Percentiles rank a stretch among this genome's conserved stretches.
These are phyloP conservation scores for Diploscapter pachys DNA, from an alignment of 1,140 invertebrate genomes.

Conservation along the genomic window DNA sequence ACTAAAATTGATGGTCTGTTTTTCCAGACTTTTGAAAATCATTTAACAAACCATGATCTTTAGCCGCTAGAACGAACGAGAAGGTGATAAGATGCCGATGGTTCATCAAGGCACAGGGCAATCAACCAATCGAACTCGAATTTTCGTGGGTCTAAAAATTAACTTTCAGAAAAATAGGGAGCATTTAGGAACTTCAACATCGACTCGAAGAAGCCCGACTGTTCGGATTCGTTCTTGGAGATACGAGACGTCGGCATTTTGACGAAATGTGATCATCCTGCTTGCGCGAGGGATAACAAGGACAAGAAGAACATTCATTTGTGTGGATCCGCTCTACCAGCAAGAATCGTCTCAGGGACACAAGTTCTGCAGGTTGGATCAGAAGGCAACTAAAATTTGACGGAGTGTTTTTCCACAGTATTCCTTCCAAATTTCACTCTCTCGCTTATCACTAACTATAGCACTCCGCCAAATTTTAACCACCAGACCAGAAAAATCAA, in stretches of 20 bases:
- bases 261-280: constrained; percentile 50
- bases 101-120: constrained; percentile 13
- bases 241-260: constrained; percentile 49
- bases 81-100: constrained; percentile 17
- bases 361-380: constrained; percentile 7
- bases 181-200: constrained; percentile 51
- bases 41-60: too few species aligned
- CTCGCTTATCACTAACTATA: too few species aligned
- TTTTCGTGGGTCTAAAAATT: constrained; percentile 7
- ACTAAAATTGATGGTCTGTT: too few species aligned
- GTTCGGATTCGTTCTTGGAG: constrained; percentile 51
- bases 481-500: too few species aligned
- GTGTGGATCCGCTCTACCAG: constrained; percentile 40
- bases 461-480: too few species aligned
- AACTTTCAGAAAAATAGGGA: neutral
- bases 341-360: constrained; percentile 22
- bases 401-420: too few species aligned
- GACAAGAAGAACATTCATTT: constrained; percentile 26
- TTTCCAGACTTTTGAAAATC: too few species aligned
- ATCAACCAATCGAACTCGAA: constrained; percentile 16
- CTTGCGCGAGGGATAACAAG: constrained; percentile 40
- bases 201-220: constrained; percentile 41
- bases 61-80: too few species aligned
- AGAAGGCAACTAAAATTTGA: too few species aligned
- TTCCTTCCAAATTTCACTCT: too few species aligned